These are phyloP conservation scores for Odontomyia ornata DNA, from an alignment of 2,888 invertebrate genomes.

Conservation along the genomic window DNA sequence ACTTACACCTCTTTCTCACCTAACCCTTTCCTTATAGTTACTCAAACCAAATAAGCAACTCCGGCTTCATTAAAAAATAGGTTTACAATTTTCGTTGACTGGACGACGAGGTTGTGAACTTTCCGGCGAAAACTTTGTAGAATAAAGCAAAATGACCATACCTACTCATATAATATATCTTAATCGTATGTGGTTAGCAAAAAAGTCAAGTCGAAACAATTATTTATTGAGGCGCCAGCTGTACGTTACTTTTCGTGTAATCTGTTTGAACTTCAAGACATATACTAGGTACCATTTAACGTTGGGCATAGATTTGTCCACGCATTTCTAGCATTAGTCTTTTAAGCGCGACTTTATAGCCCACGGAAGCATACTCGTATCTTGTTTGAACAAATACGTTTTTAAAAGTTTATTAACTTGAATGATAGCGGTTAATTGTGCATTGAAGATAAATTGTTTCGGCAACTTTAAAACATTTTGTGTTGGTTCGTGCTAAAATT, in stretches of 20 bases:
- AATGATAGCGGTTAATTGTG: constrained; percentile 1
- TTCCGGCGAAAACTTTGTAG: background rate
- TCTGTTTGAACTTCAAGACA: background rate
- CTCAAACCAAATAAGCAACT: background rate
- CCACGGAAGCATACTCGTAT: background rate
- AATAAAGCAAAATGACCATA: background rate
- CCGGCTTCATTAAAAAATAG: background rate
- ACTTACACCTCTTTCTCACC: background rate
- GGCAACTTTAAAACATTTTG: background rate
- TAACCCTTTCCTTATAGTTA: background rate
- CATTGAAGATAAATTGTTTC: background rate
- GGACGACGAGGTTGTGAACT: background rate
- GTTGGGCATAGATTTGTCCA: background rate
- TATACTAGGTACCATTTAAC: too few relatives aligned
- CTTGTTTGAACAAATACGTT: constrained; percentile 19
- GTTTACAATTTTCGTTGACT: background rate
- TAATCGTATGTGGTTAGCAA: background rate
- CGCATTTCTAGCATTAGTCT: background rate
- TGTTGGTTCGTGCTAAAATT: background rate
- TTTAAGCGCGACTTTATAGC: background rate
- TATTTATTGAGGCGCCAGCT: constrained; percentile 1
- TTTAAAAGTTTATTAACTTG: constrained; percentile 29
- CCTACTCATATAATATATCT: too few relatives aligned
- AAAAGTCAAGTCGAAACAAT: background rate
- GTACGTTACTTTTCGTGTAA: background rate